Conservation (phyloP, 2,113 vertebrate genomes). For the Chunga burmeisteri region DNA sequence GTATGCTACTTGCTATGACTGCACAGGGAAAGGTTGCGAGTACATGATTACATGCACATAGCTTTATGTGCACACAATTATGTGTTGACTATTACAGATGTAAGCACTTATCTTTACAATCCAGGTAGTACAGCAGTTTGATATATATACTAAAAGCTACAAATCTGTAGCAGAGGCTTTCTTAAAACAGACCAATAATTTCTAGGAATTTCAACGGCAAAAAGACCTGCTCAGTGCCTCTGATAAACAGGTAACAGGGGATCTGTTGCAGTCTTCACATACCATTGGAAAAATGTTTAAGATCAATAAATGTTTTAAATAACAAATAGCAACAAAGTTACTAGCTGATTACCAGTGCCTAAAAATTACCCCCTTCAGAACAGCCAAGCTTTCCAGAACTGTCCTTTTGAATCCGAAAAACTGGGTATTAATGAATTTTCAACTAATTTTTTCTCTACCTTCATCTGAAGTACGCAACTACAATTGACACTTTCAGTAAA, state of each 20-base stretch:
- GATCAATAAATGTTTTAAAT: not conserved
- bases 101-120: not conserved
- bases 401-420: not conserved
- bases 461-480: not conserved
- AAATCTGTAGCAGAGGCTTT: not conserved
- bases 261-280: fast-evolving
- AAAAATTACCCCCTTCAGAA: not conserved
- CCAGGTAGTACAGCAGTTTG: not conserved
- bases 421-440: not conserved
- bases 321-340: not conserved
- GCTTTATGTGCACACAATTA: not conserved
- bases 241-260: not conserved
- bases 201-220: not conserved
- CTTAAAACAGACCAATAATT: not conserved
- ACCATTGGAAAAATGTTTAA: not conserved
- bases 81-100: not conserved
- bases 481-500: not conserved
- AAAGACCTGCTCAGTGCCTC: not conserved
- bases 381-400: not conserved
- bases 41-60: not conserved
- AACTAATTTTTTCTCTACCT: not conserved
- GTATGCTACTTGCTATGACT: not conserved
- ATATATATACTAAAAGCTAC: not conserved
- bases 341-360: not conserved
- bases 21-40: not conserved